phyloP scores from a whole-genome alignment of 1,140 invertebrate species.

The Penaeus indicus region DNA sequence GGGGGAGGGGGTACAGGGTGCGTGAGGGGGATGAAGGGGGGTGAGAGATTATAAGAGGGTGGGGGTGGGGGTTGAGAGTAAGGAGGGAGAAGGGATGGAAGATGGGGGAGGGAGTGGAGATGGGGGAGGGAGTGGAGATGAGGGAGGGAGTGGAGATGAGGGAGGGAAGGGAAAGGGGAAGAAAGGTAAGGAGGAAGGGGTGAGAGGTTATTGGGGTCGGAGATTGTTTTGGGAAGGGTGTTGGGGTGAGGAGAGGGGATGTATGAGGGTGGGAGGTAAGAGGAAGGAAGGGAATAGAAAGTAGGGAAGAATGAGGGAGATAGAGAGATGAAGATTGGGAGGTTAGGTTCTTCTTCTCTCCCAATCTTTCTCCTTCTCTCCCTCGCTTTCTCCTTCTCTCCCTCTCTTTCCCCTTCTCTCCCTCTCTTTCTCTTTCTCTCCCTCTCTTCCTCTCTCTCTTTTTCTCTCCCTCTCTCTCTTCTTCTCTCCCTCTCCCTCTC shows the following conservation, averaged over 20 bases:
- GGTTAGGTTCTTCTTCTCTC: not conserved
- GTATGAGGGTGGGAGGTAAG: not conserved
- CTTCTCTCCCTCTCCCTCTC: too few relatives aligned
- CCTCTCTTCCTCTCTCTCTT: too few relatives aligned
- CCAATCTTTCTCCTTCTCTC: not conserved
- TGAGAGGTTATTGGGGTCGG: not conserved
- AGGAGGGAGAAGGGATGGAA: not conserved
- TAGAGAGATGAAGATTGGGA: not conserved
- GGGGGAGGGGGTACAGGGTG: not conserved
- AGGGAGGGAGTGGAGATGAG: not conserved
- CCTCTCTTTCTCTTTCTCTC: not conserved
- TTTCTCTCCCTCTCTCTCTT: too few relatives aligned
- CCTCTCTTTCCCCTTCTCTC: constrained; percentile 1
- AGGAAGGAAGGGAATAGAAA: not conserved
- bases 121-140: not conserved
- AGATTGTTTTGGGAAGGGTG: not conserved
- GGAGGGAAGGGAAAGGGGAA: not conserved
- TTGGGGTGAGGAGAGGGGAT: not conserved
- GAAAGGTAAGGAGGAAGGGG: not conserved
- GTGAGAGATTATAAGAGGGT: not conserved
- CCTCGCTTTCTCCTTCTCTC: not conserved
- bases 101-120: not conserved
- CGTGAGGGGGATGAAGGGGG: not conserved
- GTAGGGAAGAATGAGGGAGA: not conserved
- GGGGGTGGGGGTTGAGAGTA: constrained; percentile 2